These are phyloP conservation scores for Coelinius sp. DNA, from an alignment of 2,888 invertebrate genomes.

Conservation along the genomic window DNA sequence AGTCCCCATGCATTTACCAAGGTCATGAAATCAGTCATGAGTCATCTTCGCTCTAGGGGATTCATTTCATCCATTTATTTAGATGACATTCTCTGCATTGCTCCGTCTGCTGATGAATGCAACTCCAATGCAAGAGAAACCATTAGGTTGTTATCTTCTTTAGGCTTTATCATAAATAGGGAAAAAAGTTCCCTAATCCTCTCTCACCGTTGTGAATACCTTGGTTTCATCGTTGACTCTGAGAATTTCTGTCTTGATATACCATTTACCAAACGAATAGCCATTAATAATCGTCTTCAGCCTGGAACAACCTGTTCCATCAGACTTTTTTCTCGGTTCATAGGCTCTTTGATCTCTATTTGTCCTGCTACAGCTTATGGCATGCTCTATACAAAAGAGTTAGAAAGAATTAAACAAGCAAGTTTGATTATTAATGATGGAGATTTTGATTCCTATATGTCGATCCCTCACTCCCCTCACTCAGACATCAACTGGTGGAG, in stretches of 20 bases:
- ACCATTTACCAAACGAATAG: slow-evolving; percentile 14
- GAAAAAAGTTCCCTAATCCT: background rate
- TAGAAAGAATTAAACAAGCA: slow-evolving; percentile 29
- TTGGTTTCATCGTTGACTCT: background rate
- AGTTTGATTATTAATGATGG: background rate
- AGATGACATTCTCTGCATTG: background rate
- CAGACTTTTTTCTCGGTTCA: slow-evolving; percentile 27
- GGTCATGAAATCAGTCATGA: slow-evolving; percentile 21
- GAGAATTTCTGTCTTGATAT: slow-evolving; percentile 5
- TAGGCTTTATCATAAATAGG: background rate
- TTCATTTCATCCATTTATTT: background rate
- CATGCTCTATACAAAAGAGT: slow-evolving; percentile 26
- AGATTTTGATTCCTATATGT: slow-evolving; percentile 24
- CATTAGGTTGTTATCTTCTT: background rate
- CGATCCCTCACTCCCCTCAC: background rate
- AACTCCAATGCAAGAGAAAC: background rate
- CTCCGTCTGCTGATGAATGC: background rate
- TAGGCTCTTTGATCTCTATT: slow-evolving; percentile 20
- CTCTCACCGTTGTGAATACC: background rate
- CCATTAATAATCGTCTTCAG: slow-evolving; percentile 12
- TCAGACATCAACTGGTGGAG: slow-evolving; percentile 36
- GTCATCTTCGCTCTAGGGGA: background rate
- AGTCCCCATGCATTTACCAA: slow-evolving; percentile 51
- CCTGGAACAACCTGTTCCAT: slow-evolving; percentile 24
- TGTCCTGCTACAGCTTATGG: slow-evolving; percentile 34